Evolutionary conservation across 2,888 invertebrate species (phyloP).

Genomic region (Boloria euphrosyne): DNA sequence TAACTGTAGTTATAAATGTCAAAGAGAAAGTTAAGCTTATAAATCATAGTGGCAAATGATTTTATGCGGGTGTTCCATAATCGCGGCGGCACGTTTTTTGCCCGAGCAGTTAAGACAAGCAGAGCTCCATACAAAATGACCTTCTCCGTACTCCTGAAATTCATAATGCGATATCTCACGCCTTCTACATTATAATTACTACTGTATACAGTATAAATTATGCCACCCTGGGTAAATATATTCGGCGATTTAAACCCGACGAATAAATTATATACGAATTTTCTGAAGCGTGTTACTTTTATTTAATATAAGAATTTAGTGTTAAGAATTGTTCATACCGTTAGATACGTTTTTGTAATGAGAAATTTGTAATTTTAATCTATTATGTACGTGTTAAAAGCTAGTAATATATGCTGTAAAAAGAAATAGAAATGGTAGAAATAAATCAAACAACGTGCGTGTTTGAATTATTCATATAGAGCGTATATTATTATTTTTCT

Average conservation of each 20-base stretch:
- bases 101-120: constrained; percentile 6
- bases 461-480: too few species aligned
- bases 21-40: constrained; percentile 33
- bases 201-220: constrained; percentile 11
- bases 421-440: too few species aligned
- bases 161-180: neutral
- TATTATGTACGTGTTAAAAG: too few species aligned
- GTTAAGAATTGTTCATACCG: neutral
- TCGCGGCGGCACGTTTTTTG: constrained; percentile 26
- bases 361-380: too few species aligned
- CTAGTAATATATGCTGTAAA: too few species aligned
- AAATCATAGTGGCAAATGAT: constrained; percentile 31
- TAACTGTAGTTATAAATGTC: constrained; percentile 11
- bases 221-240: constrained; percentile 11
- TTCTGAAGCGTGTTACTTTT: neutral
- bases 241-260: neutral
- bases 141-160: constrained; percentile 9
- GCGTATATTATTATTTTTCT: too few species aligned
- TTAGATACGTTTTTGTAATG: neutral
- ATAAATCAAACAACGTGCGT: too few species aligned
- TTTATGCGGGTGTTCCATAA: constrained; percentile 25
- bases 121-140: neutral
- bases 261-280: neutral
- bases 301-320: neutral
- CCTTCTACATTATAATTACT: constrained; percentile 5